A percentile compares a stretch with the other conserved stretches of the same genome.
Evolutionary conservation across 1,140 invertebrate genomes (phyloP).

Genomic region (Nasonia longicornis): DNA sequence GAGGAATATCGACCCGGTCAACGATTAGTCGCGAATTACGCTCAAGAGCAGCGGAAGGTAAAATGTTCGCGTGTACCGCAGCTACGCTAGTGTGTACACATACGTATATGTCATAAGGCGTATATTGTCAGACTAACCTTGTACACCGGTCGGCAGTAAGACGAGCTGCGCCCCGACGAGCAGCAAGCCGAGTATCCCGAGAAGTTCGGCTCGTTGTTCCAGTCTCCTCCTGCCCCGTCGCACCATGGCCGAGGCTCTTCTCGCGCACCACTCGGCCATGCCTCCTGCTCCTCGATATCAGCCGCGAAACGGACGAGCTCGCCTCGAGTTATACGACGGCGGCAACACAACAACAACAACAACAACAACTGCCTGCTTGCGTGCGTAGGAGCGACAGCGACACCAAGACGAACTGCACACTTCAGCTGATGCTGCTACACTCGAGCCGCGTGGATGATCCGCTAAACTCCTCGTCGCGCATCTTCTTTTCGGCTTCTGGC

Average conservation of each 20-base stretch:
- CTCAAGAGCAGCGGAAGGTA: too few species aligned
- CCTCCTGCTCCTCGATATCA: not conserved
- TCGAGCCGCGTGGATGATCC: not conserved
- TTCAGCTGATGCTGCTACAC: slow-evolving; percentile 21
- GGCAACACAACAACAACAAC: not conserved
- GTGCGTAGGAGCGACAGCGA: not conserved
- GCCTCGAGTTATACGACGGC: not conserved
- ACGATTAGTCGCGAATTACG: too few species aligned
- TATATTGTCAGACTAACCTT: slow-evolving; percentile 34
- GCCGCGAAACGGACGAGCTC: not conserved
- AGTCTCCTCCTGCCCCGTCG: not conserved
- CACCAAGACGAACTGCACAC: not conserved
- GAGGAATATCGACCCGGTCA: too few species aligned
- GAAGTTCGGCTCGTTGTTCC: not conserved
- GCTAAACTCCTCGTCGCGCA: not conserved
- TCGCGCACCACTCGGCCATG: not conserved
- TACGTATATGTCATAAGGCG: too few species aligned
- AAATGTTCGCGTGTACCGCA: too few species aligned
- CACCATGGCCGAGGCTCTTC: slow-evolving; percentile 6
- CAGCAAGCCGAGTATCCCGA: slow-evolving; percentile 25
- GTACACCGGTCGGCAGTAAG: slow-evolving; percentile 22
- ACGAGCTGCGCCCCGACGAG: slow-evolving; percentile 1
- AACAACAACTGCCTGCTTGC: not conserved
- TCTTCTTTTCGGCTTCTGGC: not conserved
- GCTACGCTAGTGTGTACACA: too few species aligned